phyloP scores from a whole-genome alignment of 2,888 invertebrate genomes.

The Drosophila stalkeri region DNA sequence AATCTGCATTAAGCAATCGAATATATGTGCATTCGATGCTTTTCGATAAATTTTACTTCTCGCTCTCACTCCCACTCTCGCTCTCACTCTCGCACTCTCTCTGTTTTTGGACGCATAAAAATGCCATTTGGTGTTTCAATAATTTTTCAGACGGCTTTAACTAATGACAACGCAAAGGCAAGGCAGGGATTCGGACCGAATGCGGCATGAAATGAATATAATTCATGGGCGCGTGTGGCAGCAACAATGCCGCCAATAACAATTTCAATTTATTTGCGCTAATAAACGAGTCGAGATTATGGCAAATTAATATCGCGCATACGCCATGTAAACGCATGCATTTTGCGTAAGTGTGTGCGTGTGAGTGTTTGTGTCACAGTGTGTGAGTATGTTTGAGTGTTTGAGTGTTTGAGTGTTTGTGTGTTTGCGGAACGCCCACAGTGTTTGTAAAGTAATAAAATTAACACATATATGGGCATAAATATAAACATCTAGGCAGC shows the following conservation, averaged over 20 bases:
- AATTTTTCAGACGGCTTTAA: constrained; percentile 31
- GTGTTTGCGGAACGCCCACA: constrained; percentile 12
- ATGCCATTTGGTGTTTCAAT: constrained; percentile 12
- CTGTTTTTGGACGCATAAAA: constrained; percentile 8
- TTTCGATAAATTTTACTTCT: not conserved
- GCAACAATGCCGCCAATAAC: constrained; percentile 31
- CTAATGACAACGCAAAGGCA: constrained; percentile 22
- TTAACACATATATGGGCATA: constrained; percentile 75
- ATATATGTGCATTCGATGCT: not conserved
- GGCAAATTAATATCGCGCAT: constrained; percentile 70
- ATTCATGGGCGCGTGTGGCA: constrained; percentile 23
- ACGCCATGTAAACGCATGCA: constrained; percentile 37
- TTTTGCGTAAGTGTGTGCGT: constrained; percentile 2
- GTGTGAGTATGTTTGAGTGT: not conserved
- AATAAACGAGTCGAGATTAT: constrained; percentile 57
- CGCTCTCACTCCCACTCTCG: too few relatives aligned
- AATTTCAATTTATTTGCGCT: constrained; percentile 58
- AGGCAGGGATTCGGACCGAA: not conserved
- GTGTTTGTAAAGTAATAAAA: constrained; percentile 71
- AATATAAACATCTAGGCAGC: constrained; percentile 55
- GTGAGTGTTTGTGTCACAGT: not conserved
- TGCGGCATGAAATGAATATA: constrained; percentile 15
- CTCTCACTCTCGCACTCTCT: too few relatives aligned
- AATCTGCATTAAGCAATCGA: not conserved
- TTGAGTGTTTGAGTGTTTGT: constrained; percentile 4